A percentile compares a stretch with the other conserved stretches of the same genome.
These are phyloP conservation scores for Chelidonichthys spinosus DNA, from an alignment of 2,797 vertebrate species.

Conservation along the genomic window DNA sequence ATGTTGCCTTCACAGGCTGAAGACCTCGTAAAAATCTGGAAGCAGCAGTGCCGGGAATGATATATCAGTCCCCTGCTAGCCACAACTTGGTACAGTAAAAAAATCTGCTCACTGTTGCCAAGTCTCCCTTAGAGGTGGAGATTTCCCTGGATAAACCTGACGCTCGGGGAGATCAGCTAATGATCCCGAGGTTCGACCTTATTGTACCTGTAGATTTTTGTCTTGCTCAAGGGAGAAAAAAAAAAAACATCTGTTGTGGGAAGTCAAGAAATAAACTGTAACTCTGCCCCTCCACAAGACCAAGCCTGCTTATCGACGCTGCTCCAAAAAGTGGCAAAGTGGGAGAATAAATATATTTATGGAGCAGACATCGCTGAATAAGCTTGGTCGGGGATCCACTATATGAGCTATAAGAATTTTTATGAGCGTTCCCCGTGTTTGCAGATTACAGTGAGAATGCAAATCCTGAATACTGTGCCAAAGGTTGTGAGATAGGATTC, in stretches of 20 bases:
- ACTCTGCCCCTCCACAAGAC: slow-evolving; percentile 52
- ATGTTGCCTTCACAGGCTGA: slow-evolving; percentile 55
- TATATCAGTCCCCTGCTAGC: slow-evolving; percentile 65
- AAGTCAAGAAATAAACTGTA: slow-evolving; percentile 66
- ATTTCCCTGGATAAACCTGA: slow-evolving; percentile 47
- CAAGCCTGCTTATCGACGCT: slow-evolving; percentile 42
- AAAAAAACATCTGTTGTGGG: slow-evolving; percentile 45
- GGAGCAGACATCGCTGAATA: slow-evolving; percentile 1
- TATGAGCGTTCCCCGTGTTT: slow-evolving; percentile 45
- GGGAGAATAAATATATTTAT: slow-evolving; percentile 41
- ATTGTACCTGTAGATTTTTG: slow-evolving; percentile 64
- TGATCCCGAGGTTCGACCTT: slow-evolving; percentile 41
- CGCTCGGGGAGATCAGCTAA: slow-evolving; percentile 40
- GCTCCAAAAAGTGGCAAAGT: slow-evolving; percentile 20
- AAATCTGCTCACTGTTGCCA: slow-evolving; percentile 16
- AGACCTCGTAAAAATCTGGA: slow-evolving; percentile 68
- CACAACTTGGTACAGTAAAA: slow-evolving; percentile 46
- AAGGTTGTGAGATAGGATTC: slow-evolving; percentile 34
- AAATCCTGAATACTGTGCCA: slow-evolving; percentile 31
- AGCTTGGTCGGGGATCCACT: slow-evolving; percentile 23
- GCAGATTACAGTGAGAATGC: slow-evolving; percentile 43
- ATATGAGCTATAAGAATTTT: slow-evolving; percentile 38
- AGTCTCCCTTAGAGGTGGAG: slow-evolving; percentile 46
- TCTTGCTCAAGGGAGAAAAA: slow-evolving; percentile 33
- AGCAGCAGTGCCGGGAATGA: slow-evolving; percentile 52